A percentile compares a stretch with the other conserved stretches of the same genome.
These are phyloP conservation scores for Altica lythri DNA, from an alignment of 2,888 invertebrate genomes.

Conservation along the genomic window DNA sequence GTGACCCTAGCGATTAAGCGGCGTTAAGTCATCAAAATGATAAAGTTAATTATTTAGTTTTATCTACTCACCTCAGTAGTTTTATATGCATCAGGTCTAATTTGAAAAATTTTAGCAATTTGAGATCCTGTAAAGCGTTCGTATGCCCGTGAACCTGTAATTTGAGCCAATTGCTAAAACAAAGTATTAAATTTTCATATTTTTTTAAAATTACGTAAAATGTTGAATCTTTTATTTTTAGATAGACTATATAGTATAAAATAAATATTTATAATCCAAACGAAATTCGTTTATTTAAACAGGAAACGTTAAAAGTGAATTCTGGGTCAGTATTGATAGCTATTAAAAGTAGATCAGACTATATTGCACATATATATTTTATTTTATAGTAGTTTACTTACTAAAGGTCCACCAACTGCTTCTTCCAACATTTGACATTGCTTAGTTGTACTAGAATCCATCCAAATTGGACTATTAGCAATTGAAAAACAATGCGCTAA, in stretches of 20 bases:
- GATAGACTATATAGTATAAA: too few relatives aligned
- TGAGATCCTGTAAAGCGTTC: conserved; percentile 93
- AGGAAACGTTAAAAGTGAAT: too few relatives aligned
- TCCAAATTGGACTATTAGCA: conserved; percentile 89
- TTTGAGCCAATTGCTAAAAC: conserved; percentile 71
- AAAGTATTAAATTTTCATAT: conserved; percentile 23
- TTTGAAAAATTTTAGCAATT: conserved; percentile 85
- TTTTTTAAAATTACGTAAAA: too few relatives aligned
- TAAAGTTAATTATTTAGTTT: too few relatives aligned
- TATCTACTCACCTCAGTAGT: conserved; percentile 75
- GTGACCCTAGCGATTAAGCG: too few relatives aligned
- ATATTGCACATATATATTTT: too few relatives aligned
- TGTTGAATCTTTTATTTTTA: too few relatives aligned
- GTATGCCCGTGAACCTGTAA: conserved; percentile 86
- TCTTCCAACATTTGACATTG: conserved; percentile 82
- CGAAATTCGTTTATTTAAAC: too few relatives aligned
- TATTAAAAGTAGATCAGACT: too few relatives aligned
- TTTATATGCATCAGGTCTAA: conserved; percentile 70
- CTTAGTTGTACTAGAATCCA: conserved; percentile 84
- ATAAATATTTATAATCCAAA: too few relatives aligned
- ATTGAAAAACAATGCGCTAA: conserved; percentile 78
- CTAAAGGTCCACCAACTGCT: conserved; percentile 71
- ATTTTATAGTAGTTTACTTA: conserved; percentile 47
- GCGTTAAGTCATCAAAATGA: too few relatives aligned
- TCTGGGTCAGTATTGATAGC: too few relatives aligned